Conservation (phyloP, 2,797 vertebrate genomes). For the Takifugu rubripes region DNA sequence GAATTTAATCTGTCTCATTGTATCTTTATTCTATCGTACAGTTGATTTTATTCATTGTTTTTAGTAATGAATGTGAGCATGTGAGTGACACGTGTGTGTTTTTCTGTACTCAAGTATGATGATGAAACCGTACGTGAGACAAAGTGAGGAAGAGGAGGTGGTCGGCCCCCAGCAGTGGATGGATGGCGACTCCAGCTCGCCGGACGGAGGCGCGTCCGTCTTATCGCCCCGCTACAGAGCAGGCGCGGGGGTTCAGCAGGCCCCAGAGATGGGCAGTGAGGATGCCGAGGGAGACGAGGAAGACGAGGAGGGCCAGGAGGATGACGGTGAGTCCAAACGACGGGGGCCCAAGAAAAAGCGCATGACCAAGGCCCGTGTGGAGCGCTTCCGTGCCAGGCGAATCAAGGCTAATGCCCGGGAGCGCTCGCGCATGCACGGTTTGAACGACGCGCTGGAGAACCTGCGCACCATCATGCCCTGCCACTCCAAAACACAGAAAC, state of each 20-base stretch:
- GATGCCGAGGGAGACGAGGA: constrained; percentile 80
- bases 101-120: constrained; percentile 75
- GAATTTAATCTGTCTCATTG: no score
- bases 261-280: constrained; percentile 70
- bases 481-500: constrained; percentile 95
- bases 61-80: neutral
- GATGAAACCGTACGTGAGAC: constrained; percentile 78
- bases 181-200: constrained; percentile 78
- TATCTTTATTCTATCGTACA: no score
- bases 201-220: constrained; percentile 74
- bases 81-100: neutral
- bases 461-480: constrained; percentile 93
- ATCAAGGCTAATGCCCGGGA: constrained; percentile 94
- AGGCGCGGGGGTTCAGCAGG: constrained; percentile 38
- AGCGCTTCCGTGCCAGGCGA: constrained; percentile 86
- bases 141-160: constrained; percentile 80
- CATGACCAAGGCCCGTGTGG: constrained; percentile 91
- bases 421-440: constrained; percentile 90
- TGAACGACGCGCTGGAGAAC: constrained; percentile 93
- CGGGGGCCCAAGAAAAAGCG: constrained; percentile 96
- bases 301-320: constrained; percentile 79
- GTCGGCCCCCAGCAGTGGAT: constrained; percentile 82
- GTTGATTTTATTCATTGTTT: no score
- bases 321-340: constrained; percentile 83
- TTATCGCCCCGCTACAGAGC: constrained; percentile 60